Base-by-base conservation (phyloP, 2,888 invertebrate species). In the Ypsolopha scabrella region DNA sequence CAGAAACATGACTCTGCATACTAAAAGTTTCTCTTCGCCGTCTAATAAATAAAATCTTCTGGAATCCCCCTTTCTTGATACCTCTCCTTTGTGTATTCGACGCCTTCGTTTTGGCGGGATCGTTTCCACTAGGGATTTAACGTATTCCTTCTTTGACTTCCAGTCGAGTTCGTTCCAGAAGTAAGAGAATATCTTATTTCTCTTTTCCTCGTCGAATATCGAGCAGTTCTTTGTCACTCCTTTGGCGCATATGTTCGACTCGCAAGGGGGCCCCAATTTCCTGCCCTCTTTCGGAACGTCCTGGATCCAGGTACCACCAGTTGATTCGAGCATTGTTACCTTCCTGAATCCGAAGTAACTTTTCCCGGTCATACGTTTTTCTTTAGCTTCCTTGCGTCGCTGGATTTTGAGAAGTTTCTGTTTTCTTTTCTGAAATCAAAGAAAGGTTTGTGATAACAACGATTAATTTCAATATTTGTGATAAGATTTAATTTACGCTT, bases 121-220 rank as follows among this genome's bases (percentile, higher is more conserved):
- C 0, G 58, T 54, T 7, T 75, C 72, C 0, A 80, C 67, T 1
- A 77, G 35, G 0, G 64, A 61, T 0, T 61, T 60, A 0, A 80
- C 77, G 8, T 61, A 72, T 1, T 55, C 53, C 49, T 66, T 74
- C 55, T 80, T 80, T 3, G 46, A n/a, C 4, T 24, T 24, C 80
- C 80, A 80, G 46, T 75, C 68, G 4, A 79, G 35, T 1, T 66
- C 60, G 34, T 72, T 70, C 80, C 80, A 80, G 58, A 80, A 80
- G 11, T 68, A 51, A 2, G 55, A 38, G 45, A 80, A 80, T 2
- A 77, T 67, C 0, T 63, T 55, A 10, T 55, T 11, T 49, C 80
- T 59, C 8, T 56, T 62, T 2, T 54, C 55, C 2, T 74, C 70
- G 0, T 57, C 54, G 48, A 80, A 61, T 4, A 56, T 56, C 0